Evolutionary conservation across 2,113 vertebrate species (phyloP).

Genomic region (Phodopus roborovskii): DNA sequence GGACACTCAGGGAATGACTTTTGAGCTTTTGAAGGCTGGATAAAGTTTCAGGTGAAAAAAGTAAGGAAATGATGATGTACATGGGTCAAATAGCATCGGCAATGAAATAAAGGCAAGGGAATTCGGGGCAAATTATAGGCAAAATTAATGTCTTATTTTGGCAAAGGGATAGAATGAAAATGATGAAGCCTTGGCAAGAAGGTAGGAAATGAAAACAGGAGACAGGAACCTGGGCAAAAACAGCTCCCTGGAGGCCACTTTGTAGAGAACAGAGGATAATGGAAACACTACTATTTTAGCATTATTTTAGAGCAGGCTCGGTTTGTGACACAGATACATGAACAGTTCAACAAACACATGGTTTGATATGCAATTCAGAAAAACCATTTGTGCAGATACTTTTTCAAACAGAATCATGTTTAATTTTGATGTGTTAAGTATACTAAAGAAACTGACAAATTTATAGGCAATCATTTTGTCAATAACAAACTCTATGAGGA

Average conservation of each 20-base stretch:
- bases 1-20: neutral
- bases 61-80: neutral
- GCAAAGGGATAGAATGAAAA: slow-evolving; percentile 1
- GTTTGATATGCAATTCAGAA: neutral
- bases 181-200: slow-evolving; percentile 1
- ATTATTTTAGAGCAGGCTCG: neutral
- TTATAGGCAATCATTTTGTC: neutral
- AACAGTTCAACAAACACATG: neutral
- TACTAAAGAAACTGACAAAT: neutral
- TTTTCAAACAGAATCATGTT: neutral
- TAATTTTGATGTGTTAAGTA: slow-evolving; percentile 23
- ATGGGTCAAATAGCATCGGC: neutral
- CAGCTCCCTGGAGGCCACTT: neutral
- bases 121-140: neutral
- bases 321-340: neutral
- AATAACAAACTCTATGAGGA: neutral
- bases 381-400: neutral
- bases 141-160: slow-evolving; percentile 32
- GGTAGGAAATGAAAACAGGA: neutral
- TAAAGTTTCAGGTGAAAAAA: neutral
- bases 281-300: slow-evolving; percentile 10
- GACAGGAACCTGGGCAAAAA: neutral
- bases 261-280: neutral
- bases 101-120: neutral
- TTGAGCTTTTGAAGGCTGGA: neutral